Evolutionary conservation across 2,113 vertebrate genomes (phyloP).

Genomic region (Rhineura floridana): DNA sequence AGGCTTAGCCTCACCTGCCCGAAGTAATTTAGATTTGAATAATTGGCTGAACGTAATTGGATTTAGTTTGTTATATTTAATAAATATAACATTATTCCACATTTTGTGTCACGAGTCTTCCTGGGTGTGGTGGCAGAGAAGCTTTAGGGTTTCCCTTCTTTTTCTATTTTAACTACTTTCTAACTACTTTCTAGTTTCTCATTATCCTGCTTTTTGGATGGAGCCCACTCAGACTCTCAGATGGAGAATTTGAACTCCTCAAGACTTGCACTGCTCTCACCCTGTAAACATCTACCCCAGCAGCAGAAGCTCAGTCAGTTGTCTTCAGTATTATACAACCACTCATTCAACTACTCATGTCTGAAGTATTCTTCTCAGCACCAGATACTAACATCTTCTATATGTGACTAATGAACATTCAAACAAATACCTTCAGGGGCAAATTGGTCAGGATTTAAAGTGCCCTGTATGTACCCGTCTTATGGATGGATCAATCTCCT

Average conservation of each 20-base stretch:
- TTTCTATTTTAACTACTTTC: too few species aligned
- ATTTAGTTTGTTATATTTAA: too few species aligned
- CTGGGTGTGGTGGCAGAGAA: too few species aligned
- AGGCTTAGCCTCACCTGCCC: too few species aligned
- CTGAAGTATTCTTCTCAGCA: neutral
- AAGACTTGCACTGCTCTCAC: neutral
- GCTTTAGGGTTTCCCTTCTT: neutral
- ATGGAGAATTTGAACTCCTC: neutral
- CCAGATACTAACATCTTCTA: neutral
- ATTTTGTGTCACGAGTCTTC: too few species aligned
- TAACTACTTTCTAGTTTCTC: neutral
- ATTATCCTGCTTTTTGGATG: neutral
- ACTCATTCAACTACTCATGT: neutral
- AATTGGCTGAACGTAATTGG: too few species aligned
- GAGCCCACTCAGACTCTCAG: neutral
- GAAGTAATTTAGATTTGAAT: too few species aligned
- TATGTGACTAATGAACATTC: neutral
- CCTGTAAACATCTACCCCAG: neutral
- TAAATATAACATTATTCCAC: too few species aligned
- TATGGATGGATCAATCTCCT: too few species aligned
- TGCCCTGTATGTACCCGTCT: neutral
- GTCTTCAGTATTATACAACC: neutral
- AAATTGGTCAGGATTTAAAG: neutral
- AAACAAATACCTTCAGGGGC: neutral
- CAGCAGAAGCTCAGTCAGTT: neutral